A percentile compares a stretch with the other conserved stretches of the same genome.
These are phyloP conservation scores for Dendrocopos noguchii DNA, from an alignment of 2,113 vertebrate genomes.

Conservation along the genomic window DNA sequence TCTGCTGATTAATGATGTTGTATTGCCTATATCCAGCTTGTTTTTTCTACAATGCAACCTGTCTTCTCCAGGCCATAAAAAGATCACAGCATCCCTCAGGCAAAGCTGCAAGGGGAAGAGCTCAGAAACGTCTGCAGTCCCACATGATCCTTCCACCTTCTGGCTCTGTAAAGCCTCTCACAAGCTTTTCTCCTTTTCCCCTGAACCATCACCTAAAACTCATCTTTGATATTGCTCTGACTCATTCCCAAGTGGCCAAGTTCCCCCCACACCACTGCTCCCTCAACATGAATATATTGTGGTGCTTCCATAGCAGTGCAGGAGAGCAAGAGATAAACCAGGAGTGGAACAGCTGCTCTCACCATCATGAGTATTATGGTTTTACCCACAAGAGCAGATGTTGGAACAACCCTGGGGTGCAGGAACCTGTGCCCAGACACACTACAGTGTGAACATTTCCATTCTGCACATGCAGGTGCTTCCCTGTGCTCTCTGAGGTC, in stretches of 20 bases:
- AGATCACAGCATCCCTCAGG: background rate
- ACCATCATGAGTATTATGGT: accelerated
- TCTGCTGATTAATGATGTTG: accelerated
- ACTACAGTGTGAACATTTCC: background rate
- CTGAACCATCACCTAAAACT: background rate
- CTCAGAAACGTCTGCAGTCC: background rate
- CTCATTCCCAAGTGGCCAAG: background rate
- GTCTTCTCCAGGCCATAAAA: background rate
- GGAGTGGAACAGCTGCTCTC: background rate
- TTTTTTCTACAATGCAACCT: background rate
- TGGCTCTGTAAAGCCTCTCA: background rate
- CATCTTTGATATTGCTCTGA: background rate
- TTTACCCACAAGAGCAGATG: background rate
- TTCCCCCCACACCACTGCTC: background rate
- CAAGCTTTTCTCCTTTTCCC: background rate
- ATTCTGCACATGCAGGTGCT: background rate
- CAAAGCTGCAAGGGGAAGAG: background rate
- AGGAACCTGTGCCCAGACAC: background rate
- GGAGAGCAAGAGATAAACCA: background rate
- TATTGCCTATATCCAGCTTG: background rate
- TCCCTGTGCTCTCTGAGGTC: background rate
- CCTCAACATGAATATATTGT: accelerated
- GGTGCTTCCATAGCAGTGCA: background rate
- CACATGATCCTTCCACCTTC: background rate
- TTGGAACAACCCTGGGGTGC: background rate